Percentiles rank a stretch among this genome's conserved stretches.
phyloP scores from a whole-genome alignment of 92 coral and sea anemone species.

The Epizoanthus ramosus region DNA sequence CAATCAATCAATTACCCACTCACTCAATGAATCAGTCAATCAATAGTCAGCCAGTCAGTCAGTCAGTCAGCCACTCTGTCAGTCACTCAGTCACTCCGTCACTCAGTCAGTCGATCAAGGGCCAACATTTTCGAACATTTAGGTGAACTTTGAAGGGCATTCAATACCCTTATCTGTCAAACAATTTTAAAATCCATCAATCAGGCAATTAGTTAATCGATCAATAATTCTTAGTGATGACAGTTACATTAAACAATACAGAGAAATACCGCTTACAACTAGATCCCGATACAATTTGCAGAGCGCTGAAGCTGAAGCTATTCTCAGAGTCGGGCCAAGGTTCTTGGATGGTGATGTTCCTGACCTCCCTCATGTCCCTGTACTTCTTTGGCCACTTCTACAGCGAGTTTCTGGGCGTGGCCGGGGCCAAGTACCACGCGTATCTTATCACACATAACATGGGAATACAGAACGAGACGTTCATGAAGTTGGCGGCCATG shows the following conservation, averaged over 20 bases:
- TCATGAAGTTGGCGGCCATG: constrained; percentile 89
- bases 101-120: not conserved
- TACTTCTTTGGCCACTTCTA: constrained; percentile 75
- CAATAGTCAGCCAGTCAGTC: no score
- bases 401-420: constrained; percentile 78
- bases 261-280: no score
- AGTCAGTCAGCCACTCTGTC: not conserved
- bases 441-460: constrained; percentile 71
- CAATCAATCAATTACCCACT: no score
- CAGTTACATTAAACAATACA: no score
- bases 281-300: not conserved
- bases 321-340: constrained; percentile 92
- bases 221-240: not conserved
- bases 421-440: constrained; percentile 62
- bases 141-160: no score
- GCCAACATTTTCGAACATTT: no score
- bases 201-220: not conserved
- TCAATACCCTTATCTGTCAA: no score
- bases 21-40: no score
- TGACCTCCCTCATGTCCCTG: constrained; percentile 68
- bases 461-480: constrained; percentile 87
- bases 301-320: constrained; percentile 70
- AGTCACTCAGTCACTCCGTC: not conserved
- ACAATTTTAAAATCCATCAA: not conserved
- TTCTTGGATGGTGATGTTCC: constrained; percentile 94